Evolutionary conservation across 2,113 vertebrate species (phyloP), one percentile per base, ranked within the genome.

Genomic region (Proterorhinus semilunaris): DNA sequence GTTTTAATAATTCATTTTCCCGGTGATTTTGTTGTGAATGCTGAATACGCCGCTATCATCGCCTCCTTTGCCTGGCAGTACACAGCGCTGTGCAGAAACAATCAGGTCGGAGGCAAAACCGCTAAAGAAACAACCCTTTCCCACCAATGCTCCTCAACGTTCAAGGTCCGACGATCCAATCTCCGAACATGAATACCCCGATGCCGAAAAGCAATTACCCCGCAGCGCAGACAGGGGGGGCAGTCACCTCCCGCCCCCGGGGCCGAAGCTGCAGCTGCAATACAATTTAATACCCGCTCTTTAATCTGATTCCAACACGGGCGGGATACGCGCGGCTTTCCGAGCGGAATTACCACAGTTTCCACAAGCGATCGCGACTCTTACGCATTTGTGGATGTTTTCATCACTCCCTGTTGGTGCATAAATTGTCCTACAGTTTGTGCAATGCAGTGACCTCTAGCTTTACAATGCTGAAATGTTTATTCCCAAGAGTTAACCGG

Each of bases 161-260:
- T 86, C 63, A 62, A 52, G 85, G 85, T 76, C 47, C 63, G 76
- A 80, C 62, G 69, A 85, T 86, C 84, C 82, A 89, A 83, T 86
- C 82, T 50, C 74, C 77, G 57, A 78, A 81, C 82, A 83, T 76
- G 80, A 85, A 86, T 84, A 88, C 82, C 76, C 76, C 66, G 67
- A 66, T n/a, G 65, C 76, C 80, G 78, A 71, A 85, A 90, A 89
- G 86, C 83, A 86, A 88, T 90, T 89, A 87, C 79, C 81, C 82
- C 59, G 69, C 72, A 83, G 77, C 65, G 63, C 17, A 76, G 76
- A 81, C 77, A 79, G 72, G 81, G 69, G 71, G 80, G 66, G 72
- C 43, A 66, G 73, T 54, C 66, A 74, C 58, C 45, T 49, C 70
- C 74, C 17, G 27, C 72, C 68, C 68, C 59, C 53, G 57, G 63